phyloP scores from a whole-genome alignment of 2,888 invertebrate genomes.

The Athrips mouffetella region DNA sequence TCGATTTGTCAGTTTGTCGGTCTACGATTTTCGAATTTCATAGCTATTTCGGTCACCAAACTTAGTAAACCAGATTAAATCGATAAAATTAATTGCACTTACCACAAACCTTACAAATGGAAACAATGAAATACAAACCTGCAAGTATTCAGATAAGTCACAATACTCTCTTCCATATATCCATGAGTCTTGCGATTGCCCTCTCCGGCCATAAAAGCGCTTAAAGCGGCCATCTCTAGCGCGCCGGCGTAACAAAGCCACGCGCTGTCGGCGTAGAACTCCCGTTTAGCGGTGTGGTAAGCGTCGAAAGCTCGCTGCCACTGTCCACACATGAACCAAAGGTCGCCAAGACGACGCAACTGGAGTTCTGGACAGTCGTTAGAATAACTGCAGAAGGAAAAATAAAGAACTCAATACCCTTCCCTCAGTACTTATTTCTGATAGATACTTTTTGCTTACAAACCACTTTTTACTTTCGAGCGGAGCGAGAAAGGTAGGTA shows the following conservation, averaged over 20 bases:
- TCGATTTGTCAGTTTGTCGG: too few species aligned
- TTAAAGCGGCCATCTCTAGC: constrained; percentile 95
- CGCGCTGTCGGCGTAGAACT: constrained; percentile 97
- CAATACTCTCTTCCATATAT: constrained; percentile 97
- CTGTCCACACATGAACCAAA: constrained; percentile 97
- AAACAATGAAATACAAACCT: too few species aligned
- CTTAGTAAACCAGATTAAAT: too few species aligned
- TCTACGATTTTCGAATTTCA: neutral
- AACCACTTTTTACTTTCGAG: too few species aligned
- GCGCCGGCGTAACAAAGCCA: constrained; percentile 99
- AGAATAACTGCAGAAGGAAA: constrained; percentile 81
- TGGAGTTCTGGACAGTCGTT: constrained; percentile 94
- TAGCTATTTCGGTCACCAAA: neutral
- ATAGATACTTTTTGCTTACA: too few species aligned
- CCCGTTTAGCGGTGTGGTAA: constrained; percentile 97
- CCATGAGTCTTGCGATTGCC: constrained; percentile 87
- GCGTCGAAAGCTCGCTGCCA: constrained; percentile 94
- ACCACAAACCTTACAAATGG: too few species aligned
- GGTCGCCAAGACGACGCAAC: constrained; percentile 93
- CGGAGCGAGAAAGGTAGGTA: too few species aligned
- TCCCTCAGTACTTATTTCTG: too few species aligned
- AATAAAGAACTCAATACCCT: too few species aligned
- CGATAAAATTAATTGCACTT: constrained; percentile 8
- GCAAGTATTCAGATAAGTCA: constrained; percentile 93
- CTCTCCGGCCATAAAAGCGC: constrained; percentile 93